Base-by-base conservation (phyloP, 2,113 vertebrate species). In the Oncorhynchus keta region DNA sequence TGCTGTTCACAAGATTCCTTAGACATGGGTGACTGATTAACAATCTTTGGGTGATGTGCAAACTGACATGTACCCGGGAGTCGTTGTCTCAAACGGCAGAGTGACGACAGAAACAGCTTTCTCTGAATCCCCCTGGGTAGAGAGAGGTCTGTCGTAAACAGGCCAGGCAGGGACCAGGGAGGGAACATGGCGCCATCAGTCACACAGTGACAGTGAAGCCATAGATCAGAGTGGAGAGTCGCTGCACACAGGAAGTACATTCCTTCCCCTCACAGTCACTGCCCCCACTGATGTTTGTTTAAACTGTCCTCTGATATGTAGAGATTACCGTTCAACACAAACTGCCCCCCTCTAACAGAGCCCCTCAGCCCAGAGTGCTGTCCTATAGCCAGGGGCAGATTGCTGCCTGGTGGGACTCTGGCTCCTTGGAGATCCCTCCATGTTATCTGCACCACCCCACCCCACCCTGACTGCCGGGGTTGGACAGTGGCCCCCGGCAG, bases 201-300 rank as follows among this genome's bases (percentile, higher is more conserved):
- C 86, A 91, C 81, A 77, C 7, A 71, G 90, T 88, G 88, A 91
- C 89, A 90, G 84, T 79, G 32, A 70, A 81, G 85, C 77, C 79
- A 86, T 80, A 76, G 84, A 90, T 87, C 94, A 82, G 81, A 84
- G 85, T 88, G 84, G 78, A 74, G 82, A 39, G 67, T 68, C 67
- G 32, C 67, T 35, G 83, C 88, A 84, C 91, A 93, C 90, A 95
- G 94, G 94, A 96, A 95, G 89, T 92, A 84, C 94, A 94, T 96
- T 94, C 92, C 91, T 96, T 94, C 91, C 93, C 89, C 85, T 93
- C 91, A 77, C 91, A 92, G 92, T 95, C 95, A 95, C 89, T 86
- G 90, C 89, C 90, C 89, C 88, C 85, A 79, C 83, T 90, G 88
- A 86, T 93, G 91, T 94, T 94, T 94, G 91, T 93, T 93, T 94